Evolutionary conservation across 2,888 invertebrate species (phyloP).

Genomic region (Sceliomorpha sp.): DNA sequence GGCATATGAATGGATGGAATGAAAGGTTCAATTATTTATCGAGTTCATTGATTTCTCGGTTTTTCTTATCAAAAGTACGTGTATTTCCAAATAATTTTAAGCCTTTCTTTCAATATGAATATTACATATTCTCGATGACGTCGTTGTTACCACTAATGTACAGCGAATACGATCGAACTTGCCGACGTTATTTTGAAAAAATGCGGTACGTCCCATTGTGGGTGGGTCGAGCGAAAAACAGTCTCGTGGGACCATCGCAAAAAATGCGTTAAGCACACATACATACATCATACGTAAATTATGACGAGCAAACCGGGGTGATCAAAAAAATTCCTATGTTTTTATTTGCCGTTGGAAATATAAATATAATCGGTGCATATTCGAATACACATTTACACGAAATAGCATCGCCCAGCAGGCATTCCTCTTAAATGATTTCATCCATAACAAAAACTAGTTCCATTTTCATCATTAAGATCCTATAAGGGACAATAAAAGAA

Average conservation of each 20-base stretch:
- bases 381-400: constrained; percentile 65
- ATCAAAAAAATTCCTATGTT: not conserved
- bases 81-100: constrained; percentile 29
- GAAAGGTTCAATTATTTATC: constrained; percentile 14
- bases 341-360: constrained; percentile 3
- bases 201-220: constrained; percentile 1
- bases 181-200: constrained; percentile 21
- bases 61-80: constrained; percentile 43
- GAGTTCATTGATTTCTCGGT: constrained; percentile 7
- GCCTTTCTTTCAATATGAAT: constrained; percentile 35
- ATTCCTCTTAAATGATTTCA: constrained; percentile 69
- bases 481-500: constrained; percentile 78
- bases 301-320: not conserved
- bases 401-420: constrained; percentile 78
- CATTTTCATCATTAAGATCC: constrained; percentile 71
- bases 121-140: constrained; percentile 38
- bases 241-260: not conserved
- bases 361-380: constrained; percentile 26
- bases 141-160: constrained; percentile 35
- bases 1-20: constrained; percentile 24
- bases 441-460: constrained; percentile 73
- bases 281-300: constrained; percentile 2
- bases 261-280: constrained; percentile 18
- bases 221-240: not conserved
- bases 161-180: constrained; percentile 26